Evolutionary conservation across 2,113 vertebrate species (phyloP).

Genomic region (Bostrychus sinensis): DNA sequence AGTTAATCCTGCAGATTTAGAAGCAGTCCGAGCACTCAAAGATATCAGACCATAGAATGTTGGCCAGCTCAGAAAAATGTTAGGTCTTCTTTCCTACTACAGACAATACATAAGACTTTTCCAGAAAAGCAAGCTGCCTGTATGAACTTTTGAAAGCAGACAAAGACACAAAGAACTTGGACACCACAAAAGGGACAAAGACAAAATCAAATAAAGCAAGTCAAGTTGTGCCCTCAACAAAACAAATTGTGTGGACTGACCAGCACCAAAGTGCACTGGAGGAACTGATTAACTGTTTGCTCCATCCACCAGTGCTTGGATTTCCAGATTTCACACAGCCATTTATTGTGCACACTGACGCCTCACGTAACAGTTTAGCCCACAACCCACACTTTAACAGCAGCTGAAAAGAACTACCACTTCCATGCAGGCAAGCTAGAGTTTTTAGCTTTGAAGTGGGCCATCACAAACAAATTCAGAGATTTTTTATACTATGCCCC

Average conservation of each 20-base stretch:
- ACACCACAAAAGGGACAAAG: neutral
- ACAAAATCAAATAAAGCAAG: neutral
- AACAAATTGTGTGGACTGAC: too few species aligned
- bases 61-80: neutral
- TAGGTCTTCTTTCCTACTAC: neutral
- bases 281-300: neutral
- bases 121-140: neutral
- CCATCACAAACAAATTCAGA: neutral
- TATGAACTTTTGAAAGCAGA: neutral
- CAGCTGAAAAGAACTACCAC: slow-evolving; percentile 8
- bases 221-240: neutral
- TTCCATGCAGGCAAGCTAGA: slow-evolving; percentile 9
- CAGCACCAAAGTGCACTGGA: too few species aligned
- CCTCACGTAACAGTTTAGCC: neutral
- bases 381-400: neutral
- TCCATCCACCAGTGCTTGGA: neutral
- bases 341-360: neutral
- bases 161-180: neutral
- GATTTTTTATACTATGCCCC: slow-evolving; percentile 3
- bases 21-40: slow-evolving; percentile 19
- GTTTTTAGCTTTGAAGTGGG: slow-evolving; percentile 11
- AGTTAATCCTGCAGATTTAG: slow-evolving; percentile 31
- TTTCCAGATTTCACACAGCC: neutral
- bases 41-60: slow-evolving; percentile 15
- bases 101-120: neutral